Conservation (phyloP, 1,140 invertebrate genomes). For the Trichoplusia ni region DNA sequence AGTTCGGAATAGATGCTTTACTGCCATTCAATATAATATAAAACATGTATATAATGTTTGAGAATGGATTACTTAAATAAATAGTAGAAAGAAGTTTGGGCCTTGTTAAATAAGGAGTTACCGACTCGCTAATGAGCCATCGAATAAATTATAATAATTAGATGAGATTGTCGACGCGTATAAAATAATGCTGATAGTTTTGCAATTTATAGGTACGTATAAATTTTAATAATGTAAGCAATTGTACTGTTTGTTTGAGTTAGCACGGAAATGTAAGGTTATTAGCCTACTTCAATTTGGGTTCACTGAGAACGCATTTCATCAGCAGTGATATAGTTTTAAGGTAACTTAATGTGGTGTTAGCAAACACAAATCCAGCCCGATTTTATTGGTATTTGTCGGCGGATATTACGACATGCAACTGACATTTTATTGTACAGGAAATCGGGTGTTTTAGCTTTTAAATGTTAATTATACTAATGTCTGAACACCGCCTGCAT, state of each 20-base stretch:
- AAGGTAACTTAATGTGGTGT: constrained; percentile 16
- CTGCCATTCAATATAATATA: no score
- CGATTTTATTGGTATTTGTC: constrained; percentile 22
- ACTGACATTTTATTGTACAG: constrained; percentile 35
- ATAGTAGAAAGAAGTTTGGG: no score
- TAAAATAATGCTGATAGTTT: no score
- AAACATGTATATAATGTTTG: no score
- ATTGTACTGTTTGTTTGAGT: constrained; percentile 3
- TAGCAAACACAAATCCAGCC: constrained; percentile 21
- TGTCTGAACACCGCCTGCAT: not conserved
- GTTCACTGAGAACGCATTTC: not conserved
- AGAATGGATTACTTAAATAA: no score
- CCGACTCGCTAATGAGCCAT: no score
- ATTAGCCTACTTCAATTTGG: constrained; percentile 18
- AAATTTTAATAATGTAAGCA: not conserved
- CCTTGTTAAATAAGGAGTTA: no score
- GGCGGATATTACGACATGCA: constrained; percentile 25
- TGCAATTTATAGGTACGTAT: constrained; percentile 9
- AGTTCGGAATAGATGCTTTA: no score
- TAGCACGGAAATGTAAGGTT: constrained; percentile 17
- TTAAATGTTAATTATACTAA: constrained; percentile 24
- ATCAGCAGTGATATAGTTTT: constrained; percentile 1
- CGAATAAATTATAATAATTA: no score
- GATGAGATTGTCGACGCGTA: no score
- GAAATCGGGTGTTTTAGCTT: constrained; percentile 29